phyloP scores from a whole-genome alignment of 2,888 invertebrate species.

The Drosophila algonquin region DNA sequence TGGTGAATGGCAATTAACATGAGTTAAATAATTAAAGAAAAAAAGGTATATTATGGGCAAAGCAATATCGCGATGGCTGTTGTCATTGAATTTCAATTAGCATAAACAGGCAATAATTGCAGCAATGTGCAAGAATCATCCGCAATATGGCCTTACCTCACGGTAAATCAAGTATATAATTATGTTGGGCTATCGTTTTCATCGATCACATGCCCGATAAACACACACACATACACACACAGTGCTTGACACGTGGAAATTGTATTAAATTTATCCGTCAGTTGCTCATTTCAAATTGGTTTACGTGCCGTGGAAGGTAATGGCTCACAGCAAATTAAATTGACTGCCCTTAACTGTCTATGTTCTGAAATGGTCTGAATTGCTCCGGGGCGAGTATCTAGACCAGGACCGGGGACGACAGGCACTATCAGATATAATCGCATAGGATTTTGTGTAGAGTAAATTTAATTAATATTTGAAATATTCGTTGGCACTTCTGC shows the following conservation, averaged over 20 bases:
- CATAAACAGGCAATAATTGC: conserved; percentile 56
- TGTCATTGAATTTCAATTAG: conserved; percentile 62
- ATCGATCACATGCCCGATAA: conserved; percentile 4
- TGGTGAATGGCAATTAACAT: conserved; percentile 11
- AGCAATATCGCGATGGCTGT: conserved; percentile 17
- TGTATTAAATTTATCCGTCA: conserved; percentile 68
- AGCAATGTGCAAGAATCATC: conserved; percentile 52
- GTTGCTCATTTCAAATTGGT: conserved; percentile 69
- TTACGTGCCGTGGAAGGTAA: conserved; percentile 66
- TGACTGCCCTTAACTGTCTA: conserved; percentile 48
- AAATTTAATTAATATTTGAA: conserved; percentile 46
- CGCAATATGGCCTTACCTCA: conserved; percentile 9
- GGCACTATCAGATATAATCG: conserved; percentile 28
- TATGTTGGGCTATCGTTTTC: conserved; percentile 26
- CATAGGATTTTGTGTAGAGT: conserved; percentile 12
- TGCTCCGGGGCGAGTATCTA: neutral
- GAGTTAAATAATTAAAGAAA: neutral
- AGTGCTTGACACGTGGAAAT: conserved; percentile 50
- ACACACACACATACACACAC: conserved; percentile 18
- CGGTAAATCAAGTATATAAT: conserved; percentile 10
- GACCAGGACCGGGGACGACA: neutral
- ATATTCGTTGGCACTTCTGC: conserved; percentile 26
- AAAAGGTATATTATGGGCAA: neutral
- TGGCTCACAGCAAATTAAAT: conserved; percentile 74
- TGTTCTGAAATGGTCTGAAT: neutral